Conservation (phyloP, 2,888 invertebrate genomes). For the Agrotis exclamationis region DNA sequence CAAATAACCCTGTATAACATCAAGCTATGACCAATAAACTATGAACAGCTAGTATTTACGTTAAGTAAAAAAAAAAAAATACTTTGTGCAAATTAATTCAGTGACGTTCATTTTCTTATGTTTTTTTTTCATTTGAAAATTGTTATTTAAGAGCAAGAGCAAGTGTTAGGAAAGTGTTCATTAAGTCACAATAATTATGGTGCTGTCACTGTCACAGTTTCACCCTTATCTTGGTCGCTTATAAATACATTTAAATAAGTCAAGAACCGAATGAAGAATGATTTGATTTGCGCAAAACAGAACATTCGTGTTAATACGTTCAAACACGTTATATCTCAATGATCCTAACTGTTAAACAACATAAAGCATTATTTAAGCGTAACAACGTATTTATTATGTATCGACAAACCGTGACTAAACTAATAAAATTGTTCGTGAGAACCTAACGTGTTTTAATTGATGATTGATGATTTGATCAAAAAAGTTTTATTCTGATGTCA, state of each 20-base stretch:
- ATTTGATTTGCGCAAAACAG: constrained; percentile 49
- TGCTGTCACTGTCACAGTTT: too few relatives aligned
- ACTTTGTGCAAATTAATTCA: too few relatives aligned
- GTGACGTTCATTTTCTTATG: too few relatives aligned
- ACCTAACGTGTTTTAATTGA: constrained; percentile 57
- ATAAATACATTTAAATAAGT: constrained; percentile 65
- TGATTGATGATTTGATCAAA: constrained; percentile 55
- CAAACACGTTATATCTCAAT: constrained; percentile 41
- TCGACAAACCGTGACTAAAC: constrained; percentile 64
- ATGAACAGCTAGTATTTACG: too few relatives aligned
- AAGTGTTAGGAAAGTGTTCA: too few relatives aligned
- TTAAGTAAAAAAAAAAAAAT: too few relatives aligned
- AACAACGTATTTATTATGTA: constrained; percentile 65
- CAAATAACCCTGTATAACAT: too few relatives aligned
- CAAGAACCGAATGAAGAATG: constrained; percentile 63
- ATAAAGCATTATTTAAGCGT: constrained; percentile 61
- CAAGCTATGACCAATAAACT: too few relatives aligned
- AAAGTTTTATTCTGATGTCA: constrained; percentile 52
- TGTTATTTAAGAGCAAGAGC: too few relatives aligned
- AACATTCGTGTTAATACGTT: constrained; percentile 56
- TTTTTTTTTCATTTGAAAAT: too few relatives aligned
- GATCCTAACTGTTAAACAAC: constrained; percentile 56
- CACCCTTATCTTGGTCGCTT: too few relatives aligned
- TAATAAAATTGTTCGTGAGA: constrained; percentile 65
- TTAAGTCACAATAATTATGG: too few relatives aligned